Base-by-base conservation (phyloP, 2,797 vertebrate species). In the Sarcoramphus papa region DNA sequence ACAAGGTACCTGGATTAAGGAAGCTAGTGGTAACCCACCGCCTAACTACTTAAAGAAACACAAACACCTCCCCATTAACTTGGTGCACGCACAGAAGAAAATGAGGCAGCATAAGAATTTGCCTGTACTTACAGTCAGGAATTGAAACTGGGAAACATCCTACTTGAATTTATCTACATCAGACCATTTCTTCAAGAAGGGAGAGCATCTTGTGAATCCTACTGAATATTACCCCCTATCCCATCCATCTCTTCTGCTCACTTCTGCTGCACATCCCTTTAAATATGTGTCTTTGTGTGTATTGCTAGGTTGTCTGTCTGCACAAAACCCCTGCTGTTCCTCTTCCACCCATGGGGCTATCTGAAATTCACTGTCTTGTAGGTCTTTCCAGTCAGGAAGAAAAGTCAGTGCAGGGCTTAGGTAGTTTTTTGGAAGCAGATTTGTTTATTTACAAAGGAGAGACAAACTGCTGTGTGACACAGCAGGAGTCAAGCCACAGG, bases 11-110 rank as follows among this genome's bases (percentile, higher is more conserved):
- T 95, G 89, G 93, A 93, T 94, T 92, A 92, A 96, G 91, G 73
- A 96, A 93, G 73, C 85, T 63, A 16, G 95, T 91, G 65, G 95
- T 90, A 94, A 95, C 88, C 92, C 47, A 85, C 91, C 69, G 59
- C 53, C 40, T 72, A 91, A 80, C 31, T 76, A 70, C 83, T 81
- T 88, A 87, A 93, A 95, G 94, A 96, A 95, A 94, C 35, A 89
- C 94, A 93, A 88, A 95, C 87, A 92, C 50, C 94, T 95, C 80
- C 65, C 95, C 73, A 93, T 93, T 96, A 97, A 96, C 33, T 82
- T 56, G 40, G 63, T 79, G 65, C 43, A 14, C 1, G 1, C 50
- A 63, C 35, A 74, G 28, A 60, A 87, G 74, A 92, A 94, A 92
- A 73, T 22, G 21, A 88, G 59, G 57, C 59, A 82, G 59, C 22